These are phyloP conservation scores for Pheosia gnoma DNA, from an alignment of 2,888 invertebrate genomes.

Conservation along the genomic window DNA sequence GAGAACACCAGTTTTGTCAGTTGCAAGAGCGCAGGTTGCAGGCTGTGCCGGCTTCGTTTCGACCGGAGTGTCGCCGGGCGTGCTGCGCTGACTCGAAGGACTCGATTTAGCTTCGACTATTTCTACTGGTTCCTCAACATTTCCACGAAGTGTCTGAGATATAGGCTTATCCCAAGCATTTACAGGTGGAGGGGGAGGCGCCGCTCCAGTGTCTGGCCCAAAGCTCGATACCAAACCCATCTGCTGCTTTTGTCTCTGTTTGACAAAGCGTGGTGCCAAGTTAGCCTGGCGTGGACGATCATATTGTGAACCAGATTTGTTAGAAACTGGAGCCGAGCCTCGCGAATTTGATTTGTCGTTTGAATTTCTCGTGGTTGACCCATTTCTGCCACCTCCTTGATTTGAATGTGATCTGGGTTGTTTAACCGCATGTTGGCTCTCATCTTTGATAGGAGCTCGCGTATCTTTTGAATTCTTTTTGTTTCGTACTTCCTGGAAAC, in stretches of 20 bases:
- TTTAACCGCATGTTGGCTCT: constrained; percentile 56
- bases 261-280: constrained; percentile 90
- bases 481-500: constrained; percentile 93
- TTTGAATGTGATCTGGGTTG: constrained; percentile 77
- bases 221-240: constrained; percentile 70
- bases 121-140: constrained; percentile 71
- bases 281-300: constrained; percentile 85
- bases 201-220: constrained; percentile 81
- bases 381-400: constrained; percentile 75
- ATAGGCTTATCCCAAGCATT: constrained; percentile 96
- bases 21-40: constrained; percentile 49
- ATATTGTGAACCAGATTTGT: constrained; percentile 68
- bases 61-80: constrained; percentile 67
- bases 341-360: constrained; percentile 70
- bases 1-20: constrained; percentile 84
- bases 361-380: constrained; percentile 70
- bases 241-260: constrained; percentile 86
- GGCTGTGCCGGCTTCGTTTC: constrained; percentile 60
- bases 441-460: constrained; percentile 69
- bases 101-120: constrained; percentile 64
- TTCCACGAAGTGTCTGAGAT: constrained; percentile 86
- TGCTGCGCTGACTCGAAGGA: constrained; percentile 75
- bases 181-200: constrained; percentile 88
- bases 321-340: constrained; percentile 61
- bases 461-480: constrained; percentile 89